Evolutionary conservation across 2,113 vertebrate genomes (phyloP).

Genomic region (Bombycilla garrulus): DNA sequence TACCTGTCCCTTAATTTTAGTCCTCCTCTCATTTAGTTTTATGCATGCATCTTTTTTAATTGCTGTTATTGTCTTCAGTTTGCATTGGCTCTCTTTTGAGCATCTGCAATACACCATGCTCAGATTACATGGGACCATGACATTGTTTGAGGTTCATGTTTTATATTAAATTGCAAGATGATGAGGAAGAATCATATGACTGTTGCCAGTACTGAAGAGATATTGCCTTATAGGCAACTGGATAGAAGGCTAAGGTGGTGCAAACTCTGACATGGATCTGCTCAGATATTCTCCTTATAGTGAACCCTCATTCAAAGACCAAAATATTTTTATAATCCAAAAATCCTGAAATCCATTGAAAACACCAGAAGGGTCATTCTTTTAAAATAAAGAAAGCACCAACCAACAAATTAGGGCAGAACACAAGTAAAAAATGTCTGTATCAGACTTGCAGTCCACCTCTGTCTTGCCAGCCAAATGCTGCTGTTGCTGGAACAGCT

Average conservation of each 20-base stretch:
- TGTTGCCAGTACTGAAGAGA: background rate
- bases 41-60: background rate
- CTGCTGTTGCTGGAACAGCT: background rate
- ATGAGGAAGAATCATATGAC: background rate
- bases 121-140: background rate
- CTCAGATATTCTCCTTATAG: background rate
- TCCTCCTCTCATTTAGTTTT: background rate
- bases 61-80: background rate
- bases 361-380: background rate
- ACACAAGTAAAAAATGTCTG: background rate
- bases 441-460: background rate
- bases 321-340: background rate
- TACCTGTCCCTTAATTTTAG: background rate
- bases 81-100: background rate
- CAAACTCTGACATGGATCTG: background rate
- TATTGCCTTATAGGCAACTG: background rate
- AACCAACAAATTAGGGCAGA: background rate
- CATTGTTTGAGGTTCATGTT: background rate
- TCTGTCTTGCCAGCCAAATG: background rate
- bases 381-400: background rate
- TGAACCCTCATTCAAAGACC: background rate
- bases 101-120: background rate
- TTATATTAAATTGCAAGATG: background rate
- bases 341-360: background rate
- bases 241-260: background rate